These are phyloP conservation scores for Piscicola geometra DNA, from an alignment of 2,888 invertebrate species.

Conservation along the genomic window DNA sequence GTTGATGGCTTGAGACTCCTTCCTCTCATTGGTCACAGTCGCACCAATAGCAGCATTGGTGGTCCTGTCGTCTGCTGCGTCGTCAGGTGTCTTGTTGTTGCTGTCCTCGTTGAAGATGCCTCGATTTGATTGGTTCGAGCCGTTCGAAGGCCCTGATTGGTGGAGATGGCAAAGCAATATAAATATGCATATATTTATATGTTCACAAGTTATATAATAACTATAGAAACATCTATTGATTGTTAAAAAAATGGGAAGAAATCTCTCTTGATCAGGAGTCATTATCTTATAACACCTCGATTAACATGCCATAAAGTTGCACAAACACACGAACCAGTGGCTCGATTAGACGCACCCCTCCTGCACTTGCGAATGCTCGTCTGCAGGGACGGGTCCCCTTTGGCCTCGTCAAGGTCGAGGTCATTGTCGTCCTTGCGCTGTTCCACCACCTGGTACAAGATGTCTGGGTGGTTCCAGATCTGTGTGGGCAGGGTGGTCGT, in stretches of 20 bases:
- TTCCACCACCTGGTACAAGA: slow-evolving; percentile 52
- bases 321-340: not conserved
- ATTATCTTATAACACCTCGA: too few species aligned
- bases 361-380: slow-evolving; percentile 27
- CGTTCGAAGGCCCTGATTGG: not conserved
- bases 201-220: too few species aligned
- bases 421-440: slow-evolving; percentile 53
- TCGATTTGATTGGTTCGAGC: not conserved
- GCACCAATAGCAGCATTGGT: not conserved
- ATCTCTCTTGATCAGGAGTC: too few species aligned
- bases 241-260: too few species aligned
- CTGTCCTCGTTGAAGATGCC: not conserved
- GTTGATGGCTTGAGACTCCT: slow-evolving; percentile 41
- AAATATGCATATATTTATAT: too few species aligned
- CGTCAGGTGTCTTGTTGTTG: slow-evolving; percentile 9
- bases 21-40: slow-evolving; percentile 30
- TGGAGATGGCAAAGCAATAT: too few species aligned
- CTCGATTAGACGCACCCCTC: not conserved
- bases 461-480: slow-evolving; percentile 60
- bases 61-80: not conserved
- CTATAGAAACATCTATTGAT: too few species aligned
- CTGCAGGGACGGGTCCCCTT: slow-evolving; percentile 43
- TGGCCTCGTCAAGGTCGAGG: slow-evolving; percentile 51
- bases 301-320: too few species aligned
- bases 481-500: slow-evolving; percentile 42